A percentile compares a stretch with the other conserved stretches of the same genome.
Evolutionary conservation across 2,888 invertebrate species (phyloP).

Genomic region (Nomada hirtipes): DNA sequence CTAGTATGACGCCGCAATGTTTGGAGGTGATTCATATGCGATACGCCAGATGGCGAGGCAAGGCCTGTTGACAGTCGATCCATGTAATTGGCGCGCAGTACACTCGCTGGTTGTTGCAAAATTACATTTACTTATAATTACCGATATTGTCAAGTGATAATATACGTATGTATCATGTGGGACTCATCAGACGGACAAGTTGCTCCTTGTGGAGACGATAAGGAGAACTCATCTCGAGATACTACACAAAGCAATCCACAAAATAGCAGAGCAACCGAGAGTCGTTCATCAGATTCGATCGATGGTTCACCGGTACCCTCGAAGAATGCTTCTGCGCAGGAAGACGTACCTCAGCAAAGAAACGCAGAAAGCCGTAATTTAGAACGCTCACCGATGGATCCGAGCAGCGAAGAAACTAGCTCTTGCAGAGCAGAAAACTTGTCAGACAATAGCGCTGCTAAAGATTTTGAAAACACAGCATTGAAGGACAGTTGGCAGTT

Average conservation of each 20-base stretch:
- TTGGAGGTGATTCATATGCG: not conserved
- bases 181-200: too few relatives aligned
- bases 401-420: not conserved
- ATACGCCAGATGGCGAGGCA: slow-evolving; percentile 29
- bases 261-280: not conserved
- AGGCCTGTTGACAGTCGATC: not conserved
- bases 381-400: not conserved
- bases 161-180: not conserved
- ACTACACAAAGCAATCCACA: not conserved
- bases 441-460: not conserved
- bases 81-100: slow-evolving; percentile 22
- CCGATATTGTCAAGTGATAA: not conserved
- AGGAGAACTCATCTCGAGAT: not conserved
- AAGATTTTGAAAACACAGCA: not conserved
- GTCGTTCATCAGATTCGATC: not conserved
- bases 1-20: slow-evolving; percentile 22
- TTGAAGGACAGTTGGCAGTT: slow-evolving; percentile 63
- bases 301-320: not conserved
- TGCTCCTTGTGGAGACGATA: not conserved
- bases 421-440: not conserved
- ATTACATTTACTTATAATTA: not conserved
- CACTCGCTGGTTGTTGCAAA: not conserved
- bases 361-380: not conserved
- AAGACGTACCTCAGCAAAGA: too few relatives aligned
- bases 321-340: not conserved